Conservation (phyloP, 2,797 vertebrate species). For the Danio tinwini region DNA sequence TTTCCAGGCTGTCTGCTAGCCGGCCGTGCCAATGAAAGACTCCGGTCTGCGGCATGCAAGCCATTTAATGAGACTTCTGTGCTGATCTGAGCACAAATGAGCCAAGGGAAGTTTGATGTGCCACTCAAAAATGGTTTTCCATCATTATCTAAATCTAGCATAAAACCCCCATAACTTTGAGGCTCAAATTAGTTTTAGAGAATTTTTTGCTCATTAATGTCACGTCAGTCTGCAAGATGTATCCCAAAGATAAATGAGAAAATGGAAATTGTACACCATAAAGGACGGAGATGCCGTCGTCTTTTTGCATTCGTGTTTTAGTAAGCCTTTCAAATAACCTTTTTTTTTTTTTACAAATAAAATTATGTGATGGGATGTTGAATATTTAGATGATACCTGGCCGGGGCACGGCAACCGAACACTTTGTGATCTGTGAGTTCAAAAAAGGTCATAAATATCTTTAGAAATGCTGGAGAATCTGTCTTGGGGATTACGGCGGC, state of each 20-base stretch:
- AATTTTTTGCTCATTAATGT: constrained; percentile 58
- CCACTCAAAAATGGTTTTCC: constrained; percentile 62
- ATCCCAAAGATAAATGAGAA: constrained; percentile 54
- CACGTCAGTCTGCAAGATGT: constrained; percentile 53
- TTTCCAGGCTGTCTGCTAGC: constrained; percentile 61
- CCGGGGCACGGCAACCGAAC: not conserved
- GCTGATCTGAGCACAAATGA: constrained; percentile 67
- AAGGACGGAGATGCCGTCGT: constrained; percentile 20
- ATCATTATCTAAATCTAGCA: constrained; percentile 64
- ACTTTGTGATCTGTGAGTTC: constrained; percentile 19
- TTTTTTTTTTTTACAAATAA: not conserved
- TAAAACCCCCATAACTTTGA: constrained; percentile 58
- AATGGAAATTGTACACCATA: constrained; percentile 38
- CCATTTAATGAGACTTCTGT: constrained; percentile 63
- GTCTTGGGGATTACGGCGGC: constrained; percentile 20
- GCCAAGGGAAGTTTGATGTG: constrained; percentile 63
- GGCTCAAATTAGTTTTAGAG: constrained; percentile 60
- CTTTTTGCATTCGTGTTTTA: constrained; percentile 15
- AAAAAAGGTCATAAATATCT: constrained; percentile 31
- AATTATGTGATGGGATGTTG: constrained; percentile 1
- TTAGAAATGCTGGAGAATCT: constrained; percentile 14
- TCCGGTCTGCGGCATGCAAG: constrained; percentile 50
- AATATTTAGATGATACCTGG: constrained; percentile 36
- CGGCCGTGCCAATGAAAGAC: constrained; percentile 53
- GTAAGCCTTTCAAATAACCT: constrained; percentile 28